Base-by-base conservation (phyloP, 2,888 invertebrate genomes). In the Caprella mutica region DNA sequence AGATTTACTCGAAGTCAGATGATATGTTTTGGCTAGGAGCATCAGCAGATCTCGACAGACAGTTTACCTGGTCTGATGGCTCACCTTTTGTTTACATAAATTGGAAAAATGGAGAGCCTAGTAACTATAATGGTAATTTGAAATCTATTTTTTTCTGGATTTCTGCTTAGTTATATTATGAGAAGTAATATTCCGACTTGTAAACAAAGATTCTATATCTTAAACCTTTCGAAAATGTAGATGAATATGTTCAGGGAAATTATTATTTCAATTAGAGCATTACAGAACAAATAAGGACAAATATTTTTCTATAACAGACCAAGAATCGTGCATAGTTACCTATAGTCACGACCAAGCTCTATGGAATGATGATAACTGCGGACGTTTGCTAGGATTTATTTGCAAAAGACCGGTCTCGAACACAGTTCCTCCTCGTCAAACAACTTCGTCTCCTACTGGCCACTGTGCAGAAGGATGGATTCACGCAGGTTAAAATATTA, bases 311-410 rank as follows among this genome's bases (percentile, higher is more conserved):
- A 17, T 17, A 27, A 17, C 46, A 59, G 59, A 55, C 48, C 59
- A 59, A 39, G 59, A 59, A 23, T 55, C 51, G 52, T 59, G 59
- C 29, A 46, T 59, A 5, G 27, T n/a, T n/a, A 46, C 56, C 33
- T 59, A 56, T 53, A 55, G 30, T 8, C 52, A 52, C n/a, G 19
- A 52, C 3, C 33, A 39, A 3, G 59, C 55, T 8, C 26, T 27
- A 29, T 59, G 59, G 59, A 59, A 59, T 33, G 59, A 59, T 42
- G 19, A 30, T 19, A 59, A 59, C 52, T 59, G 59, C 33, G 59
- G 46, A 14, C 23, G 9, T 17, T 14, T 27, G 5, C 3, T 24
- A 2, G 59, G 59, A 6, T 39, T 46, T 17, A 40, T 59, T 14
- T 59, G 59, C 17, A 59, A 54, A 38, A 42, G 48, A 19, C 52